phyloP scores from a whole-genome alignment of 2,113 vertebrate genomes.

The Festucalex cinctus region DNA sequence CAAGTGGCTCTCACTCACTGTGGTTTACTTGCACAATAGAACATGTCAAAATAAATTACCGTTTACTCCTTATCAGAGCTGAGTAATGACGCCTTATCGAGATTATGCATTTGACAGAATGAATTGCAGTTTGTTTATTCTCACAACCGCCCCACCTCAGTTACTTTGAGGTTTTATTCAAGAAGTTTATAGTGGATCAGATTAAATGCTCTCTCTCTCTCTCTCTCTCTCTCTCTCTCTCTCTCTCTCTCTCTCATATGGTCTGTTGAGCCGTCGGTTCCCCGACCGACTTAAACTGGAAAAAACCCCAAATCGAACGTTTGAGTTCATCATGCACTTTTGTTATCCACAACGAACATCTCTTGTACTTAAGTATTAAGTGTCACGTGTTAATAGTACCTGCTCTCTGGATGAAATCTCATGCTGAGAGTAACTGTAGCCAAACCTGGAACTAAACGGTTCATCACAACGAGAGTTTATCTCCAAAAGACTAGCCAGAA shows the following conservation, averaged over 20 bases:
- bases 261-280: neutral
- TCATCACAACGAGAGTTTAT: constrained; percentile 1
- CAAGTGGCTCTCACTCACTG: neutral
- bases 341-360: neutral
- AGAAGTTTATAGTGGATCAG: neutral
- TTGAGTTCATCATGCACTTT: neutral
- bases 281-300: neutral
- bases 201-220: neutral
- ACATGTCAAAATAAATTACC: neutral
- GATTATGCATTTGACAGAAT: neutral
- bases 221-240: too few relatives aligned
- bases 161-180: neutral
- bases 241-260: neutral
- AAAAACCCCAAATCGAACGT: neutral
- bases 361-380: neutral
- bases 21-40: neutral
- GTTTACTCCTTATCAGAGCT: neutral
- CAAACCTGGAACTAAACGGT: constrained; percentile 8
- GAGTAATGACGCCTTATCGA: neutral
- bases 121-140: constrained; percentile 2
- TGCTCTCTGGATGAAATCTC: constrained; percentile 5
- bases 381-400: neutral
- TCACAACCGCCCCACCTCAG: neutral
- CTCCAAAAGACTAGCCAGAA: constrained; percentile 9
- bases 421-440: neutral